These are phyloP conservation scores for Cichladusa arquata DNA, from an alignment of 2,113 vertebrate genomes.

Conservation along the genomic window DNA sequence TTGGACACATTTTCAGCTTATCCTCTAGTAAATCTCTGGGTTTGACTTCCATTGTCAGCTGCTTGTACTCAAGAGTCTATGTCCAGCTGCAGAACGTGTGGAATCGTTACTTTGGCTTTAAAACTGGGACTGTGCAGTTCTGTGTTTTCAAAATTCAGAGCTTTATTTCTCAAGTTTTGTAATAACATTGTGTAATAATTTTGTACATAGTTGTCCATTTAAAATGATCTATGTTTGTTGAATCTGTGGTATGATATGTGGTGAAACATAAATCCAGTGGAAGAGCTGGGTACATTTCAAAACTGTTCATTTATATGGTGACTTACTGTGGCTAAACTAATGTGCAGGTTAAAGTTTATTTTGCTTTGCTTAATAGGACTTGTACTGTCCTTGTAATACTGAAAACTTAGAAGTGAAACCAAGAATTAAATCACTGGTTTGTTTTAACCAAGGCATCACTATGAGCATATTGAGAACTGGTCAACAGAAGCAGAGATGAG, in stretches of 20 bases:
- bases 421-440: constrained; percentile 43
- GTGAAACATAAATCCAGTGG: constrained; percentile 31
- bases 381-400: background rate
- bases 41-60: background rate
- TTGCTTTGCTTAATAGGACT: constrained; percentile 28
- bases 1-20: background rate
- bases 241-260: background rate
- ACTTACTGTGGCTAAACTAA: constrained; percentile 8
- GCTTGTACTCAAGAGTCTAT: background rate
- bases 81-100: background rate
- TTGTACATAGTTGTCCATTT: constrained; percentile 55
- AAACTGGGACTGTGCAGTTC: constrained; percentile 30
- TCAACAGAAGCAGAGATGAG: background rate
- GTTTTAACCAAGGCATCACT: constrained; percentile 7
- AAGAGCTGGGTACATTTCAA: constrained; percentile 10
- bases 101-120: constrained; percentile 21
- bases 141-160: constrained; percentile 20
- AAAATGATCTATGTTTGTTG: constrained; percentile 23
- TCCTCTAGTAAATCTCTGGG: background rate
- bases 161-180: constrained; percentile 53
- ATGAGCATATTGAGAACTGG: background rate
- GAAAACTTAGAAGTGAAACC: constrained; percentile 1
- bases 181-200: constrained; percentile 50
- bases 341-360: constrained; percentile 31
- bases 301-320: constrained; percentile 29